Percentiles rank a stretch among this genome's conserved stretches.
Conservation (phyloP, 1,140 invertebrate genomes). For the Tetragonula clypearis region DNA sequence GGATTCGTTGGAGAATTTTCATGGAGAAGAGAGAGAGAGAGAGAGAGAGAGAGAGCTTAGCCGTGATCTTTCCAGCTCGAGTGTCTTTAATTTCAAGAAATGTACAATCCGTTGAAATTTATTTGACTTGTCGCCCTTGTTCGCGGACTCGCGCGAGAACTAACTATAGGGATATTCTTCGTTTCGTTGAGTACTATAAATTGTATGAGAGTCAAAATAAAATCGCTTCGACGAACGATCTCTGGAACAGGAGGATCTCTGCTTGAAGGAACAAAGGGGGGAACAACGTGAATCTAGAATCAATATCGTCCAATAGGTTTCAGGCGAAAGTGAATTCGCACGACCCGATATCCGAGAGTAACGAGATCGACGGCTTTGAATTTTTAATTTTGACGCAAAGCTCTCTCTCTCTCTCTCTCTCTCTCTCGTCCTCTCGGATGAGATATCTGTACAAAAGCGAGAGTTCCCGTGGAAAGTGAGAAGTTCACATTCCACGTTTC, state of each 20-base stretch:
- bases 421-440: neutral
- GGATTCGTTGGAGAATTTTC: neutral
- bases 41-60: no score
- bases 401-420: neutral
- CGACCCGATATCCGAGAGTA: neutral
- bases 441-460: constrained; percentile 13
- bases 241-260: no score
- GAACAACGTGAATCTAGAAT: neutral
- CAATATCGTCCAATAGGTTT: neutral
- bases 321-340: neutral
- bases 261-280: neutral
- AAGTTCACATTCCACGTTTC: neutral
- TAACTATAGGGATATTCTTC: no score
- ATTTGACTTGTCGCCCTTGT: no score
- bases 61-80: no score
- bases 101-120: no score
- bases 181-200: no score
- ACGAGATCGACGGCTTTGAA: neutral
- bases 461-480: constrained; percentile 11
- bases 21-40: neutral
- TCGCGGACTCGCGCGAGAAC: no score
- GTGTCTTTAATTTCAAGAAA: no score
- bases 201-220: no score
- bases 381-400: neutral
- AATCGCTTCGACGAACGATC: no score